Conservation (phyloP, 2,113 vertebrate species). For the Greenwoodochromis staneri region DNA sequence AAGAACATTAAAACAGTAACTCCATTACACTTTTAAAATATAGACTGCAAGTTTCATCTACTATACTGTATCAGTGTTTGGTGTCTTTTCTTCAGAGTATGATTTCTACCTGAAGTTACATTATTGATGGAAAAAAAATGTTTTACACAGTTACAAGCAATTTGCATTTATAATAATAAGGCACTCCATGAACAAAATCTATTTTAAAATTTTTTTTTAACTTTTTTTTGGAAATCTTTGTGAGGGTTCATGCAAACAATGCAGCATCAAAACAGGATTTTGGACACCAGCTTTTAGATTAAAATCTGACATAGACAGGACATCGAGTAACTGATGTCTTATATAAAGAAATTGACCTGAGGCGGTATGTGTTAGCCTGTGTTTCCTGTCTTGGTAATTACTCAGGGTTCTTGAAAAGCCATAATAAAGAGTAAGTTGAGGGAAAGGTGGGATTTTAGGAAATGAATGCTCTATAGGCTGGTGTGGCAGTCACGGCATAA, state of each 20-base stretch:
- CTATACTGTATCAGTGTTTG: conserved; percentile 15
- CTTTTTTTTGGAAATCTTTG: not conserved
- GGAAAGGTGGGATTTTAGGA: not conserved
- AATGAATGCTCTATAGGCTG: conserved; percentile 73
- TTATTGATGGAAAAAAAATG: not conserved
- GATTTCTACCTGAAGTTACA: conserved; percentile 6
- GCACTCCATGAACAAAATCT: conserved; percentile 14
- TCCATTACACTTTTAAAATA: conserved; percentile 3
- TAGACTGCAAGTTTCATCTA: not conserved
- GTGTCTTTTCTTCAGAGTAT: conserved; percentile 4
- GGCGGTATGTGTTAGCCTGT: conserved; percentile 28
- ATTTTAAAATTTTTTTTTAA: accelerated
- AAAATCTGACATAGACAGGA: not conserved
- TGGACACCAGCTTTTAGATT: not conserved
- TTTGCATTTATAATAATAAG: conserved; percentile 30
- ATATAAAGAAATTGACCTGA: conserved; percentile 28
- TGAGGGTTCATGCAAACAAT: not conserved
- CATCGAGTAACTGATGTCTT: not conserved
- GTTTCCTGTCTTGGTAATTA: conserved; percentile 21
- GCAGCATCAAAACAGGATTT: not conserved
- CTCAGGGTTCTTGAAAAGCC: conserved; percentile 5
- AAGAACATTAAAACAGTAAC: conserved; percentile 37
- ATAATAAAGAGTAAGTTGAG: not conserved
- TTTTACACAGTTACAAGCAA: conserved; percentile 41
- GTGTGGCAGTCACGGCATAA: conserved; percentile 90